Percentiles rank a stretch among this genome's conserved stretches.
Evolutionary conservation across 2,113 vertebrate species (phyloP).

Genomic region (Lipotes vexillifer): DNA sequence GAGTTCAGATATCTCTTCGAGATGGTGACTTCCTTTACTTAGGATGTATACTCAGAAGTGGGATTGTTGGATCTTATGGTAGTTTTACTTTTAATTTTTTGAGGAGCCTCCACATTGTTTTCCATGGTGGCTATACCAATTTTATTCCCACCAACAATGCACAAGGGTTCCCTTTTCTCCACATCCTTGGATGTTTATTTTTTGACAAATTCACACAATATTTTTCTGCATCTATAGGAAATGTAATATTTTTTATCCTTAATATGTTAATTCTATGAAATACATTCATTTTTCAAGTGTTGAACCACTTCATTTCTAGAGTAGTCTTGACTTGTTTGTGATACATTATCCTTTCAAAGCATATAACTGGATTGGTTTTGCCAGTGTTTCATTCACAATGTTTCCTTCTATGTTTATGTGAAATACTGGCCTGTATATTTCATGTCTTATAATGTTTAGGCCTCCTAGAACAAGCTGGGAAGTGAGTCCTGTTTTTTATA

Average conservation of each 20-base stretch:
- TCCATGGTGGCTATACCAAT: background rate
- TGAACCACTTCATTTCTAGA: background rate
- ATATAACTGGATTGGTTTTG: background rate
- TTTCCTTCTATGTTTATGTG: background rate
- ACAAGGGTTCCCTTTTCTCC: background rate
- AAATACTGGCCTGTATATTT: background rate
- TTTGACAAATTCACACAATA: background rate
- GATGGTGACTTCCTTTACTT: background rate
- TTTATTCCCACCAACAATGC: background rate
- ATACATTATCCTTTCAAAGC: background rate
- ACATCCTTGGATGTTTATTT: background rate
- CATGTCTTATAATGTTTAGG: background rate
- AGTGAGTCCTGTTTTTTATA: background rate
- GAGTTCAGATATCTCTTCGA: background rate
- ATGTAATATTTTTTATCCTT: background rate
- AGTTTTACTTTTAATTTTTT: background rate
- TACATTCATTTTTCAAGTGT: background rate
- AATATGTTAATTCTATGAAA: background rate
- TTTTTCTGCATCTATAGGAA: background rate
- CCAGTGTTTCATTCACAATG: background rate
- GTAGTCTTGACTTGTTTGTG: background rate
- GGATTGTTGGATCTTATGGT: background rate
- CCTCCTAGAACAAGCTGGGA: background rate
- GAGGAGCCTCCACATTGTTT: background rate
- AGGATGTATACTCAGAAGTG: background rate